These are phyloP conservation scores for Spilogale gracilis DNA, from an alignment of 2,113 vertebrate genomes.

Conservation along the genomic window DNA sequence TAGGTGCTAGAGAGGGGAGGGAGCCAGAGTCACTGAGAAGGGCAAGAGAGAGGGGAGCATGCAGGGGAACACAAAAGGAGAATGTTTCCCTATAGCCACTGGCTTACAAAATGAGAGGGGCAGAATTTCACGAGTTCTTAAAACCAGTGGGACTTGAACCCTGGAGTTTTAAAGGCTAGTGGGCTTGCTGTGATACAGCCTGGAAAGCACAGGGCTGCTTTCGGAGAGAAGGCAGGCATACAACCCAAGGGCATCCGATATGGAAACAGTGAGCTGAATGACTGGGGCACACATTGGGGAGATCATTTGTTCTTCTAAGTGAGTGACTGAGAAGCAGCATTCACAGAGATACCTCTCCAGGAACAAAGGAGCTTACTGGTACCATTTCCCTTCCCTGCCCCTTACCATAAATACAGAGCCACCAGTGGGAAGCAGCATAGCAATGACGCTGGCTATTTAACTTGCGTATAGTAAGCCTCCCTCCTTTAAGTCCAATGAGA, in stretches of 20 bases:
- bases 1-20: background rate
- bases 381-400: background rate
- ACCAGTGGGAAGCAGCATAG: background rate
- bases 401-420: background rate
- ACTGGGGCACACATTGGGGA: background rate
- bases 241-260: background rate
- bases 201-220: background rate
- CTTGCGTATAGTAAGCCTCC: background rate
- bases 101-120: background rate
- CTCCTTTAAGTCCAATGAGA: background rate
- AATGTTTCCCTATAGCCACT: background rate
- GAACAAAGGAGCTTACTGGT: background rate
- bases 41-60: background rate
- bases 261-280: background rate
- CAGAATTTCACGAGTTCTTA: background rate
- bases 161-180: background rate
- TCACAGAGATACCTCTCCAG: background rate
- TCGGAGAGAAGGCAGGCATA: background rate
- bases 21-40: background rate
- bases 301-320: background rate
- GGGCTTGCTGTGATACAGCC: background rate
- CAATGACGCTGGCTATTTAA: background rate
- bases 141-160: background rate
- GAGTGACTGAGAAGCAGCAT: background rate
- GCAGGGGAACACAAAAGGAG: background rate